Evolutionary conservation across 2,888 invertebrate species (phyloP), one percentile per base, ranked within the genome.

Genomic region (Molorchus minor): DNA sequence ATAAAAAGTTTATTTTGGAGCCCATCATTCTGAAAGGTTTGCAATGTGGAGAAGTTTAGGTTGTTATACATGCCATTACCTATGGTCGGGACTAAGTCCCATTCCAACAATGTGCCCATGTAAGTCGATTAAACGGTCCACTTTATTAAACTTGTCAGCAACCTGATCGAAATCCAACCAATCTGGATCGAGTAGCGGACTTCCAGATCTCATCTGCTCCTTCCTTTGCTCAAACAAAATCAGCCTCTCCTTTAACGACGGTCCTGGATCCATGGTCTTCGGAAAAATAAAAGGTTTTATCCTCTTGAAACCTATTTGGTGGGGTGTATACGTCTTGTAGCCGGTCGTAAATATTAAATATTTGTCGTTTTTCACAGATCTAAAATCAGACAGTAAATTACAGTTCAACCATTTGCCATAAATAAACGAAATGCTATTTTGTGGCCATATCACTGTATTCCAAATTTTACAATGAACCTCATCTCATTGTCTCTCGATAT

Each of bases 21-120:
- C 5, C 12, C 3, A 13, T 12, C 13, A 8, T 35, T 44, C 3
- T n/a, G 13, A 43, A 15, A 33, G 5, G 16, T n/a, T n/a, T n/a
- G n/a, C n/a, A n/a, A n/a, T n/a, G n/a, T n/a, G n/a, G n/a, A n/a
- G n/a, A n/a, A n/a, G n/a, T n/a, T n/a, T n/a, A n/a, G n/a, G n/a
- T n/a, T n/a, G n/a, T n/a, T n/a, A n/a, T n/a, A 44, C 17, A 17
- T 16, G 21, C n/a, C 20, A 17, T 64, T 74, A 86, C 87, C 88
- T 84, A 73, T 93, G 91, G 81, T 93, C 92, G 0, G 93, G 93
- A 62, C 92, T 92, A 10, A 94, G 81, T 1, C 90, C 88, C 91
- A 94, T 92, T 69, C 94, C 94, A 69, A 93, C 92, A 57, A 94
- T 93, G 75, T 93, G 92, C 0, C 93, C 93, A 75, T 92, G 89